Conservation (phyloP, 2,797 vertebrate species). For the Huso huso region DNA sequence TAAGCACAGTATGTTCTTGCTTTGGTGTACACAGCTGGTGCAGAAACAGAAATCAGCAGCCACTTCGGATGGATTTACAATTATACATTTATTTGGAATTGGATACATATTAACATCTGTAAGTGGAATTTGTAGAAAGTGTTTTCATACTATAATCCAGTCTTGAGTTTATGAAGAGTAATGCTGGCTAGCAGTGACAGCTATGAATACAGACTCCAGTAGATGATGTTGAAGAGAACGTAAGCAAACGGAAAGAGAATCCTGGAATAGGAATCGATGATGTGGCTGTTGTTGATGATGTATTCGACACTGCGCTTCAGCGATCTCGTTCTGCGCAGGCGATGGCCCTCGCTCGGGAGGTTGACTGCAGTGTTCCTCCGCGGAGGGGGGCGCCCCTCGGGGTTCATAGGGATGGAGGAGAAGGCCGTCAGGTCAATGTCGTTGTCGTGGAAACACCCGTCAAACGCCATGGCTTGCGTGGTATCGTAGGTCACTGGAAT, state of each 20-base stretch:
- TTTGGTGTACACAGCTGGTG: too few relatives aligned
- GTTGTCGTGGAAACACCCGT: slow-evolving; percentile 76
- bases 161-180: too few relatives aligned
- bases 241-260: slow-evolving; percentile 77
- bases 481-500: slow-evolving; percentile 61
- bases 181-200: too few relatives aligned
- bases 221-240: slow-evolving; percentile 84
- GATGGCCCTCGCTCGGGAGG: slow-evolving; percentile 46
- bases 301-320: slow-evolving; percentile 60
- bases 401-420: slow-evolving; percentile 51
- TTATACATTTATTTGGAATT: too few relatives aligned
- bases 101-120: too few relatives aligned
- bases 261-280: slow-evolving; percentile 81
- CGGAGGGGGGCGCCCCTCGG: slow-evolving; percentile 51
- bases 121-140: too few relatives aligned
- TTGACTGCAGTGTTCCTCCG: slow-evolving; percentile 16
- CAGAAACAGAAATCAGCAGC: too few relatives aligned
- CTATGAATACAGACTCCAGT: slow-evolving; percentile 75
- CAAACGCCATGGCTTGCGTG: slow-evolving; percentile 75
- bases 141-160: too few relatives aligned
- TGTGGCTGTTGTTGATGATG: slow-evolving; percentile 81
- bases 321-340: slow-evolving; percentile 44
- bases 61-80: too few relatives aligned
- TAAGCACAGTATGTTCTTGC: too few relatives aligned
- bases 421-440: slow-evolving; percentile 62